Base-by-base conservation (phyloP, 2,888 invertebrate genomes). In the Drosophila macrothrix region DNA sequence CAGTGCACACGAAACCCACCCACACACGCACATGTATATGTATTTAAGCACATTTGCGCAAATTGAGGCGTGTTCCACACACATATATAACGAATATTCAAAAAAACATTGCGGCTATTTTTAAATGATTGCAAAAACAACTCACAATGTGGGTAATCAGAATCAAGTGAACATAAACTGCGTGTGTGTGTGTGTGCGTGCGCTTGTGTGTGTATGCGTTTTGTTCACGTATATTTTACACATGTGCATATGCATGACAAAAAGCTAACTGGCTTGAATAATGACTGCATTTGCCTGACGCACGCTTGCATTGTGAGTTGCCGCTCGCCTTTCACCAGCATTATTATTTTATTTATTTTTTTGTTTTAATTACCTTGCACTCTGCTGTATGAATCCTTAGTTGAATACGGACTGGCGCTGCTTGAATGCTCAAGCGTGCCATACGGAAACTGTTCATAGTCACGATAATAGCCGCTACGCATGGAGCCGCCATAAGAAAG, bases 391-490 rank as follows among this genome's bases (percentile, higher is more conserved):
- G 92, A 91, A 78, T 93, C 93, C 83, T 92, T 93, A 69, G 83
- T 76, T 53, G 83, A 78, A 71, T 88, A 85, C 7, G 91, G 65
- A 59, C 77, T 90, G 29, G 82, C 83, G 58, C 75, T 90, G 39
- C 75, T 84, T 54, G 79, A 79, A 39, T 90, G 85, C 73, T 93
- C 93, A 67, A 93, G 76, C 39, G 93, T 91, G 37, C 93, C 93
- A 87, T 93, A 93, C 67, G 93, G 93, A 58, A 94, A 94, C 76
- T 94, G 94, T 77, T 94, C 94, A 84, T 94, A 94, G 83, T 94
- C 94, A 29, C 94, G 92, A 84, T 94, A 94, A 63, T 94, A 92
- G 22, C 93, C 89, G 59, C 90, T 92, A 64, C 94, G 91, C 83
- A 94, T 92, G 37, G 94, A 93, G 29, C 94, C 94, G 29, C 94